These are phyloP conservation scores for rat (Rattus norvegicus) DNA, from an alignment of 2,113 vertebrate genomes.

Conservation along the genomic window DNA sequence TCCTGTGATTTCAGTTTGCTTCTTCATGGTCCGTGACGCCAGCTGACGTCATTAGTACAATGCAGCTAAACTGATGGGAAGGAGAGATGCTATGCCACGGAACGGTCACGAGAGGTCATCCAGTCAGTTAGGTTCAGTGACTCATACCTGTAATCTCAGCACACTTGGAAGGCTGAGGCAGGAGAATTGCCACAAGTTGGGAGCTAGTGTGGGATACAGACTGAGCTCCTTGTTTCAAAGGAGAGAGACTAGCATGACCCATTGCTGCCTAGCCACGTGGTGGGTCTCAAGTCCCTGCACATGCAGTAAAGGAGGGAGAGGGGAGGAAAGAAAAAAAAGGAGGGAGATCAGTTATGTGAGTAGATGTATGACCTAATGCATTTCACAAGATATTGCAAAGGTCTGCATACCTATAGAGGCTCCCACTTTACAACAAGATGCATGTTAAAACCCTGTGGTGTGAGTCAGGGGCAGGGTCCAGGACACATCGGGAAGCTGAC, in stretches of 20 bases:
- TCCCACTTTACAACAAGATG: rapidly evolving
- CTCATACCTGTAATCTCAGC: too few species aligned
- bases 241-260: too few species aligned
- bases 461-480: rapidly evolving
- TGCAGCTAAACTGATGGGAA: neutral
- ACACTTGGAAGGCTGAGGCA: neutral
- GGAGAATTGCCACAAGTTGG: neutral
- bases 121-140: neutral
- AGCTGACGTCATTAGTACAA: too few species aligned
- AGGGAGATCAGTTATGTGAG: neutral
- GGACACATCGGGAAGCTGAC: rapidly evolving
- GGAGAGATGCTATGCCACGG: too few species aligned
- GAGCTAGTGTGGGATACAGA: neutral
- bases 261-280: rapidly evolving
- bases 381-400: neutral
- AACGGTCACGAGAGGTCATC: neutral
- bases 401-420: neutral
- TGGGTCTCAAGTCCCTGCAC: too few species aligned
- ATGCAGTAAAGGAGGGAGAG: neutral
- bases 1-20: too few species aligned
- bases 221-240: neutral
- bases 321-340: too few species aligned
- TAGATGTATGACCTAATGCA: neutral
- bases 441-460: rapidly evolving
- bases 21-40: neutral